A percentile compares a stretch with the other conserved stretches of the same genome.
Conservation (phyloP, 1,140 invertebrate species). For the Meteorus sp. region DNA sequence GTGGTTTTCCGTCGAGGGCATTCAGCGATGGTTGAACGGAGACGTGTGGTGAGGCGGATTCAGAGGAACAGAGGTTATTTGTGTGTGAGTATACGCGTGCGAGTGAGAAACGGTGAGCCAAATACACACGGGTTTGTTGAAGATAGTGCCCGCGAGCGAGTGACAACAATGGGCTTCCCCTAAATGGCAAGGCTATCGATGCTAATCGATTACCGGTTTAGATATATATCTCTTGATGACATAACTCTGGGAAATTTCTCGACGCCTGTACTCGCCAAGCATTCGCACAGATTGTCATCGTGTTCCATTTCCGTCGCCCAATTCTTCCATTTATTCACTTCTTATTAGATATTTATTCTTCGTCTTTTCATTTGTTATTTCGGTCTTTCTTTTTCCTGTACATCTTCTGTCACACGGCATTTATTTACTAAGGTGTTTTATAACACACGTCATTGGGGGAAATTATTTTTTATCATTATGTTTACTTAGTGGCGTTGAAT, state of each 20-base stretch:
- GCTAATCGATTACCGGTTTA: constrained; percentile 47
- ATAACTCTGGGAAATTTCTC: constrained; percentile 52
- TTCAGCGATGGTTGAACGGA: no score
- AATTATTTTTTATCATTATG: no score
- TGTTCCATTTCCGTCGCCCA: constrained; percentile 18
- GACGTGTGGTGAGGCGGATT: constrained; percentile 17
- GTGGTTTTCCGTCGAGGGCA: neutral
- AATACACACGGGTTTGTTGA: neutral
- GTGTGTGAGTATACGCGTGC: no score
- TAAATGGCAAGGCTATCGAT: constrained; percentile 39
- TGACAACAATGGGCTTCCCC: constrained; percentile 20
- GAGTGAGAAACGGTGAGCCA: constrained; percentile 11
- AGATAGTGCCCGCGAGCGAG: constrained; percentile 13
- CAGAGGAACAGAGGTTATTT: no score
- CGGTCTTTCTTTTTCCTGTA: no score
- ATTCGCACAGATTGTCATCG: neutral
- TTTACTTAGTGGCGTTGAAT: no score
- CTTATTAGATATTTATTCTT: no score
- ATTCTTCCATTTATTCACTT: no score
- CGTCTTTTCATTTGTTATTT: no score
- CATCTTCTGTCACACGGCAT: no score
- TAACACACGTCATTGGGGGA: no score
- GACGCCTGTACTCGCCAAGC: constrained; percentile 32
- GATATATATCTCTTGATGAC: constrained; percentile 48
- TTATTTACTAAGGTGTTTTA: no score